These are phyloP conservation scores for Vanessa cardui DNA, from an alignment of 2,888 invertebrate genomes.

Conservation along the genomic window DNA sequence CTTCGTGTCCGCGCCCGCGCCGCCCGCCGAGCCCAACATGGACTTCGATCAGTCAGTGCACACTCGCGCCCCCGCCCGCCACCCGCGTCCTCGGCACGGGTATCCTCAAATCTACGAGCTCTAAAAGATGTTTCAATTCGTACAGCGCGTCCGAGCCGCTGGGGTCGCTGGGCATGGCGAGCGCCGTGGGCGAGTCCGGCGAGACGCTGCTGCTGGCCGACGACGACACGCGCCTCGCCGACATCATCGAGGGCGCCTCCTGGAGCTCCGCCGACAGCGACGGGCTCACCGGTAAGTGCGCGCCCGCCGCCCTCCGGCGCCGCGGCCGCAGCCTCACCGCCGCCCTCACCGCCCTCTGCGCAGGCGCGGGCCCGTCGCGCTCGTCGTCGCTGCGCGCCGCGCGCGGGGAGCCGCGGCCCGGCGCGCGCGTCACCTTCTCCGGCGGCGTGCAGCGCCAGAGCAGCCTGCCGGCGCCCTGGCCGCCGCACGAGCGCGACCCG, in stretches of 20 bases:
- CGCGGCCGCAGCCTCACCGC: neutral
- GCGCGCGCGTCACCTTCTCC: conserved; percentile 56
- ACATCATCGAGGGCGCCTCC: conserved; percentile 80
- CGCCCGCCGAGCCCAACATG: conserved; percentile 68
- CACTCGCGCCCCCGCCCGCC: neutral
- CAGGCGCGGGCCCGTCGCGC: conserved; percentile 42
- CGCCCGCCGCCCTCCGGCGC: neutral
- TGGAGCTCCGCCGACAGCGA: conserved; percentile 88
- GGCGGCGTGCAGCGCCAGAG: conserved; percentile 84
- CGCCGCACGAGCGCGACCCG: conserved; percentile 42
- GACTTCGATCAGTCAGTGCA: conserved; percentile 38
- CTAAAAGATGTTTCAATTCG: neutral
- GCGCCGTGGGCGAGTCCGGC: conserved; percentile 64
- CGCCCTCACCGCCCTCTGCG: neutral
- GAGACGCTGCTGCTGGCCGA: conserved; percentile 69
- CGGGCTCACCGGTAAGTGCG: conserved; percentile 76
- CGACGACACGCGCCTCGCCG: conserved; percentile 70
- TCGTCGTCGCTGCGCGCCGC: conserved; percentile 76
- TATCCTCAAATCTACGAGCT: too few species aligned
- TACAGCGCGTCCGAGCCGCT: conserved; percentile 7
- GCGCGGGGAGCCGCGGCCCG: conserved; percentile 61
- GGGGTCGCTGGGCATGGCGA: conserved; percentile 28
- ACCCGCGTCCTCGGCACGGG: too few species aligned
- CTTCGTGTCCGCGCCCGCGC: conserved; percentile 59
- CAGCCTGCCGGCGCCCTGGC: conserved; percentile 90